Evolutionary conservation across 2,797 vertebrate species (phyloP).

Genomic region (Mycteria americana): DNA sequence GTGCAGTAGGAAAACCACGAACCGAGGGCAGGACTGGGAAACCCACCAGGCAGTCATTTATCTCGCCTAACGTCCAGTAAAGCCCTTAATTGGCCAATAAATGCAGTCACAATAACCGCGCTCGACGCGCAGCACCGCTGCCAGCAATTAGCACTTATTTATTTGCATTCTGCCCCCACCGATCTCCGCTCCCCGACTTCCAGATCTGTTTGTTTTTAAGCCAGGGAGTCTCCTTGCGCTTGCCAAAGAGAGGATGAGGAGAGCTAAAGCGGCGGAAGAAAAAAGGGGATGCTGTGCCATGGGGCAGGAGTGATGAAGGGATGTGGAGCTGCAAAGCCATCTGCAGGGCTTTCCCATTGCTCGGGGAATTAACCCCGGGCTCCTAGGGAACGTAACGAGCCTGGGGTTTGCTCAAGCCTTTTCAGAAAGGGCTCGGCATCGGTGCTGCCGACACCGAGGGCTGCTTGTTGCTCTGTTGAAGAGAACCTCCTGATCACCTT

Average conservation of each 20-base stretch:
- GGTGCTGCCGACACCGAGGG: accelerated
- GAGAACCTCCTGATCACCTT: neutral
- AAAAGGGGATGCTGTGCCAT: too few relatives aligned
- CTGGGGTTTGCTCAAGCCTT: neutral
- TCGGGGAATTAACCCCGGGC: accelerated
- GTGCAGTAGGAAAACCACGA: neutral
- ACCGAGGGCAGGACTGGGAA: neutral
- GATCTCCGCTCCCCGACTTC: neutral
- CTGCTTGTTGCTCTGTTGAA: neutral
- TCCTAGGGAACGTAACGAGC: accelerated
- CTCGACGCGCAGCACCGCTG: neutral
- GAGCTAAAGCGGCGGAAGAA: accelerated
- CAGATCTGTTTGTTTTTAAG: neutral
- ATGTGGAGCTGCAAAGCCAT: neutral
- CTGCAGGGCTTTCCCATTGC: neutral
- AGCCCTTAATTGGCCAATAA: conserved; percentile 77
- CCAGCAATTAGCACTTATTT: conserved; percentile 72
- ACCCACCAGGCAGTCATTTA: neutral
- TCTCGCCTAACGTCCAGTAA: conserved; percentile 51
- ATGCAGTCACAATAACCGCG: conserved; percentile 23
- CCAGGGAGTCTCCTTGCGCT: neutral
- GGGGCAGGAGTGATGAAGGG: neutral
- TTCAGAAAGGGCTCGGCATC: neutral
- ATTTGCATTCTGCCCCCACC: conserved; percentile 53
- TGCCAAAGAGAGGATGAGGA: neutral